Conservation (phyloP, 1,140 invertebrate species). For the Nylanderia fulva region DNA sequence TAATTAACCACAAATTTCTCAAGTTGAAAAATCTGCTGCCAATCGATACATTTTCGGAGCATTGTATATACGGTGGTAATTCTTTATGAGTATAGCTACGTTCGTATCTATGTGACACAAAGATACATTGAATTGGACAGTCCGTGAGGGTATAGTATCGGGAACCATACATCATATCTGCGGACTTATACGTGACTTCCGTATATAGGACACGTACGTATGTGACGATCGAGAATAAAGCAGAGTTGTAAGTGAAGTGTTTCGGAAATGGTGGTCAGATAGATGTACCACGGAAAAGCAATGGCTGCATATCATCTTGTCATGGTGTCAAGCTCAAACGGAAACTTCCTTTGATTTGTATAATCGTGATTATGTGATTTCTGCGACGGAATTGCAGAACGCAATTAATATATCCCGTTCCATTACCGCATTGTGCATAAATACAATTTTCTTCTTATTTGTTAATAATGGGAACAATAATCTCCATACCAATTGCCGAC, state of each 20-base stretch:
- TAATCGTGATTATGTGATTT: slow-evolving; percentile 28
- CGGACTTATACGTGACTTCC: slow-evolving; percentile 57
- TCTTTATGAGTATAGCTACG: slow-evolving; percentile 37
- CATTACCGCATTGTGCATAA: too few relatives aligned
- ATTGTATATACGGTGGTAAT: not conserved
- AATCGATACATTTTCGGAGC: slow-evolving; percentile 8
- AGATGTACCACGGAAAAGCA: slow-evolving; percentile 48
- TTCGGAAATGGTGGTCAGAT: slow-evolving; percentile 59
- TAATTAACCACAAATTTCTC: not conserved
- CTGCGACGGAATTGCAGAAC: not conserved
- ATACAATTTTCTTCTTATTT: not conserved
- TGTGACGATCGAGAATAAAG: slow-evolving; percentile 72
- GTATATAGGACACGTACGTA: slow-evolving; percentile 56
- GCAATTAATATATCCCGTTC: not conserved
- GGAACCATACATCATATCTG: slow-evolving; percentile 56
- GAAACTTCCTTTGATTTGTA: slow-evolving; percentile 39
- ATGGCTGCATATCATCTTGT: slow-evolving; percentile 39
- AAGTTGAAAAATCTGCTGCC: not conserved
- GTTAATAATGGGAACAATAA: not conserved
- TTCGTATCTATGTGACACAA: slow-evolving; percentile 28
- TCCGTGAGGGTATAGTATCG: slow-evolving; percentile 32
- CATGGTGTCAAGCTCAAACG: not conserved
- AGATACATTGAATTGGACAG: slow-evolving; percentile 55
- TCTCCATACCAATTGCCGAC: not conserved
- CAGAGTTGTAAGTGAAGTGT: slow-evolving; percentile 65